Evolutionary conservation across 2,113 vertebrate genomes (phyloP).

Genomic region (Vulpes ferrilata): DNA sequence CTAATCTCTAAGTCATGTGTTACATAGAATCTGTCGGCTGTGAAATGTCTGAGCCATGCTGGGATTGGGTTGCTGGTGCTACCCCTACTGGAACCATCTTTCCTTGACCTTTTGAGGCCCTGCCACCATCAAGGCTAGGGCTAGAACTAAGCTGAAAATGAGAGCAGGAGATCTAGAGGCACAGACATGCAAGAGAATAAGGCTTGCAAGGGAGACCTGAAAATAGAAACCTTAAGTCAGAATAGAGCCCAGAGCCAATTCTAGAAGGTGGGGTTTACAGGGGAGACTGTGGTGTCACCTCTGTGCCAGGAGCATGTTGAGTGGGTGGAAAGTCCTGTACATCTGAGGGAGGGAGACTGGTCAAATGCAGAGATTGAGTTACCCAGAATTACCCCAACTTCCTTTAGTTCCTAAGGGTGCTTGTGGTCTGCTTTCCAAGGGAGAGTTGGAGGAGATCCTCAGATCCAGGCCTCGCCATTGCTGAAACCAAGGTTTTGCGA

Average conservation of each 20-base stretch:
- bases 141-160: neutral
- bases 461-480: neutral
- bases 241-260: neutral
- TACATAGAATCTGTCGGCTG: neutral
- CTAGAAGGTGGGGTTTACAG: neutral
- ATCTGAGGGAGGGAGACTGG: neutral
- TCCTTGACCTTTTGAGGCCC: neutral
- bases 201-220: neutral
- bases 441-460: neutral
- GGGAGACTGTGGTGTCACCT: neutral
- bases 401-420: neutral
- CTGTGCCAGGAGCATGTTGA: neutral
- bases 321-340: neutral
- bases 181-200: neutral
- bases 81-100: neutral
- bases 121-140: neutral
- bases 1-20: neutral
- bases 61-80: neutral
- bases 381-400: neutral
- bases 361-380: neutral
- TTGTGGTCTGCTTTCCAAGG: too few relatives aligned
- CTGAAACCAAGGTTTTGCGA: neutral
- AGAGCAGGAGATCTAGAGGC: neutral
- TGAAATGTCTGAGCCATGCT: neutral
- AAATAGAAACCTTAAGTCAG: constrained; percentile 16